A percentile compares a stretch with the other conserved stretches of the same genome.
phyloP scores from a whole-genome alignment of 2,797 vertebrate species.

The Arnoldichthys spilopterus region DNA sequence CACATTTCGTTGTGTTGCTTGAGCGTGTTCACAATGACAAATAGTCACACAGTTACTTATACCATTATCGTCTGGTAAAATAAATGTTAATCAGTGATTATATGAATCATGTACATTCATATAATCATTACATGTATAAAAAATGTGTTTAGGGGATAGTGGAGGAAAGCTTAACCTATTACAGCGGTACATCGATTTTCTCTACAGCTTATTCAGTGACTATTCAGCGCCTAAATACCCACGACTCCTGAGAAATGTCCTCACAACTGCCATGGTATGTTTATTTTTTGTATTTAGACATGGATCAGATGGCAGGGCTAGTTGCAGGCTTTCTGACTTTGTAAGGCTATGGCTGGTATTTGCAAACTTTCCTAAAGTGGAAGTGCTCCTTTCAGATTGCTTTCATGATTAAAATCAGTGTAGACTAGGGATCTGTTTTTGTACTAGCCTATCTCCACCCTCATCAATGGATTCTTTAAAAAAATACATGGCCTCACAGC shows the following conservation, averaged over 20 bases:
- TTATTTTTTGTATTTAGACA: constrained; percentile 18
- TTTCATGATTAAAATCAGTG: constrained; percentile 16
- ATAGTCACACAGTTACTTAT: too few species aligned
- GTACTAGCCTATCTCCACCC: constrained; percentile 1
- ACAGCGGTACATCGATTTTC: neutral
- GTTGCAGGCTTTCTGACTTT: constrained; percentile 25
- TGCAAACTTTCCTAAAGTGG: constrained; percentile 3
- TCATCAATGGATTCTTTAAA: neutral
- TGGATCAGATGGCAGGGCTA: constrained; percentile 17
- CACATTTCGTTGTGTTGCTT: too few species aligned
- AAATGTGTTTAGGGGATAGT: too few species aligned
- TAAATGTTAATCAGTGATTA: too few species aligned
- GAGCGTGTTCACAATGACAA: too few species aligned
- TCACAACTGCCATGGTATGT: constrained; percentile 38
- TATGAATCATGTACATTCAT: too few species aligned
- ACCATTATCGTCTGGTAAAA: too few species aligned
- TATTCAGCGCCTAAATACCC: constrained; percentile 2
- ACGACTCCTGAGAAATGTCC: constrained; percentile 8
- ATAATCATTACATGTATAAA: too few species aligned
- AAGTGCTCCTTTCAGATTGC: neutral
- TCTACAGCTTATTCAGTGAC: neutral
- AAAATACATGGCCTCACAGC: constrained; percentile 32
- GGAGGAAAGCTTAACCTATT: too few species aligned
- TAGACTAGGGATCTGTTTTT: neutral
- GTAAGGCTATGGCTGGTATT: constrained; percentile 18